These are phyloP conservation scores for Proisotoma minuta DNA, from an alignment of 2,888 invertebrate genomes.

Conservation along the genomic window DNA sequence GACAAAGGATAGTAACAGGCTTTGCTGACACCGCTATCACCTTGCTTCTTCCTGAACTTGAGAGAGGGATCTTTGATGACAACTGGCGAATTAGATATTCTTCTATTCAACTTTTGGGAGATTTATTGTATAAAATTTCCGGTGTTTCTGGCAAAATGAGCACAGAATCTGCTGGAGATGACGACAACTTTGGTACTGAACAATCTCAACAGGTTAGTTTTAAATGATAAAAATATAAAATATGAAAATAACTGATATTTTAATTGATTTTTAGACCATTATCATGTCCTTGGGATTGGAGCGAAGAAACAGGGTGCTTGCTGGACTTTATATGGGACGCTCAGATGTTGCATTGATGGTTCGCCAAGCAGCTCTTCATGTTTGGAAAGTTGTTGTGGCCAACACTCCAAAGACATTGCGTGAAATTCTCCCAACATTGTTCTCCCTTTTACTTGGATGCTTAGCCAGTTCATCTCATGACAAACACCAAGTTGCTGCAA, in stretches of 20 bases:
- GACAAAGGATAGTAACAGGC: constrained; percentile 91
- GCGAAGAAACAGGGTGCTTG: constrained; percentile 83
- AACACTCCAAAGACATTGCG: constrained; percentile 94
- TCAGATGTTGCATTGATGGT: constrained; percentile 96
- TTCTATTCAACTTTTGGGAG: constrained; percentile 91
- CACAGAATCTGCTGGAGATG: constrained; percentile 95
- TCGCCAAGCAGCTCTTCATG: constrained; percentile 93
- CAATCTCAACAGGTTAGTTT: constrained; percentile 66
- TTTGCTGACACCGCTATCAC: constrained; percentile 94
- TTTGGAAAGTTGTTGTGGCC: constrained; percentile 98
- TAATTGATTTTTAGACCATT: constrained; percentile 63
- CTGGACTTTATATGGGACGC: constrained; percentile 93
- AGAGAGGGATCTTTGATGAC: constrained; percentile 90
- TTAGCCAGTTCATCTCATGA: constrained; percentile 94
- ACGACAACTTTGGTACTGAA: constrained; percentile 98
- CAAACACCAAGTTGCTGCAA: constrained; percentile 66
- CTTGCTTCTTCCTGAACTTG: constrained; percentile 85
- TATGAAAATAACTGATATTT: constrained; percentile 20
- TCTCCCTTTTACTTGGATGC: constrained; percentile 84
- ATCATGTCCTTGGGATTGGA: constrained; percentile 82
- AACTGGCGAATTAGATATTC: constrained; percentile 95
- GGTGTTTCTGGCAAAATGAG: constrained; percentile 99
- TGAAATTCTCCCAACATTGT: constrained; percentile 92
- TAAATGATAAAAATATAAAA: not conserved
- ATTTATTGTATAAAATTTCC: constrained; percentile 90